Evolutionary conservation across 2,888 invertebrate genomes (phyloP).

Genomic region (Nebria brevicollis): DNA sequence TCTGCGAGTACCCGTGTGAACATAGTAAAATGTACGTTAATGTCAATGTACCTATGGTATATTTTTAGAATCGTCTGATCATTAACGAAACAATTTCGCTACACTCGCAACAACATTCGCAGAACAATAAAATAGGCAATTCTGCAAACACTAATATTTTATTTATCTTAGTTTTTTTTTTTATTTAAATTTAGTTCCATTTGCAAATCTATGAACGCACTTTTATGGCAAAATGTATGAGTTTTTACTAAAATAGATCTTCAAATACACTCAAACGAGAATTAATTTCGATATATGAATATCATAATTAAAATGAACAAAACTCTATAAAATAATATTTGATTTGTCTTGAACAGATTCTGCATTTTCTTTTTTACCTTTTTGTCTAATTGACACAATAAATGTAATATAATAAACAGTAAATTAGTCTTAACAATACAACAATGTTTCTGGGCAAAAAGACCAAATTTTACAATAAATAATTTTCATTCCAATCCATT

Average conservation of each 20-base stretch:
- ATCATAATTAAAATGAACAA: slow-evolving; percentile 19
- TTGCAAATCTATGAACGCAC: slow-evolving; percentile 44
- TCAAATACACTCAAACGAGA: slow-evolving; percentile 17
- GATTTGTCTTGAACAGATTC: slow-evolving; percentile 28
- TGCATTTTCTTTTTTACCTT: slow-evolving; percentile 16
- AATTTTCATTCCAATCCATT: slow-evolving; percentile 24
- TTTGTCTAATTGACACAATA: slow-evolving; percentile 22
- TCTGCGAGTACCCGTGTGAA: slow-evolving; percentile 38
- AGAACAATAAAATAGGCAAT: slow-evolving; percentile 46
- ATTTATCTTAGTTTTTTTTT: neutral
- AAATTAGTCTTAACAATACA: slow-evolving; percentile 1
- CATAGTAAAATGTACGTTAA: slow-evolving; percentile 11
- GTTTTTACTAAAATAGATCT: slow-evolving; percentile 24
- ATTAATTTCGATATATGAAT: slow-evolving; percentile 22
- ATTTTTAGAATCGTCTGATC: neutral
- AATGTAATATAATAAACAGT: neutral
- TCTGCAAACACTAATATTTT: slow-evolving; percentile 42
- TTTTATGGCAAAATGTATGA: slow-evolving; percentile 43
- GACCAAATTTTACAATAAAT: slow-evolving; percentile 39
- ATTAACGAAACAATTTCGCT: slow-evolving; percentile 4
- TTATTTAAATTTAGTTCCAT: neutral
- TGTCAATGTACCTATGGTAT: slow-evolving; percentile 6
- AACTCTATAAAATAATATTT: slow-evolving; percentile 27
- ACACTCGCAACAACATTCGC: slow-evolving; percentile 33
- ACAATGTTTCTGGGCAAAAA: slow-evolving; percentile 30